Evolutionary conservation across 2,797 vertebrate species (phyloP), one percentile per base, ranked within the genome.

Genomic region (Tadarida brasiliensis): DNA sequence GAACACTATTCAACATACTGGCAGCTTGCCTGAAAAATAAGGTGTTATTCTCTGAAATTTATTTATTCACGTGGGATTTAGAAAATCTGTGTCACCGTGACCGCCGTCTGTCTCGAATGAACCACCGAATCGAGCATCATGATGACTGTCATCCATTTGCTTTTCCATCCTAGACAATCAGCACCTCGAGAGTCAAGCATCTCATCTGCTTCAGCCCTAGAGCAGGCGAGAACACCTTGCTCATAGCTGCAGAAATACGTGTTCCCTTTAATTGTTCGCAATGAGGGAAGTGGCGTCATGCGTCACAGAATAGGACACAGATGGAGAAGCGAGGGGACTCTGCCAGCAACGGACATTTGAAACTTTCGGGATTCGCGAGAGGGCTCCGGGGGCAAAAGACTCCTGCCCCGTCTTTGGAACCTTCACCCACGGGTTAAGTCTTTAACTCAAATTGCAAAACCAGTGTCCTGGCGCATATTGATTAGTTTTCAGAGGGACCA

Each of bases 301-400:
- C 0, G 0, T n/a, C 3, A 10, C 15, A n/a, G 8, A 16, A 81
- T 30, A 6, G 26, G 30, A n/a, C 5, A 0, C 0, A 8, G n/a
- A 51, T 3, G 19, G 19, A 47, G 68, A 16, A 11, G 15, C 0
- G 19, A 3, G 11, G 15, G 44, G 22, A 9, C 7, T 2, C 39
- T 16, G 5, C 6, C 4, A 6, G 1, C 28, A 20, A 0, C 2
- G 15, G 16, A 0, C 8, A 1, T 14, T 19, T 17, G 28, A 51
- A 54, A 24, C 35, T 1, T 3, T 26, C 20, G 16, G 11, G 51
- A 12, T 39, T 47, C 33, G 8, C 1, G 1, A 74, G 30, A 33
- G 2, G 3, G 24, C 35, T 88, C 12, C 12, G 2, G 14, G 26
- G 5, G 8, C 3, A 8, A n/a, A 88, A 57, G 11, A 20, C 30